Evolutionary conservation across 2,113 vertebrate genomes (phyloP).

Genomic region (Hyla sarda): DNA sequence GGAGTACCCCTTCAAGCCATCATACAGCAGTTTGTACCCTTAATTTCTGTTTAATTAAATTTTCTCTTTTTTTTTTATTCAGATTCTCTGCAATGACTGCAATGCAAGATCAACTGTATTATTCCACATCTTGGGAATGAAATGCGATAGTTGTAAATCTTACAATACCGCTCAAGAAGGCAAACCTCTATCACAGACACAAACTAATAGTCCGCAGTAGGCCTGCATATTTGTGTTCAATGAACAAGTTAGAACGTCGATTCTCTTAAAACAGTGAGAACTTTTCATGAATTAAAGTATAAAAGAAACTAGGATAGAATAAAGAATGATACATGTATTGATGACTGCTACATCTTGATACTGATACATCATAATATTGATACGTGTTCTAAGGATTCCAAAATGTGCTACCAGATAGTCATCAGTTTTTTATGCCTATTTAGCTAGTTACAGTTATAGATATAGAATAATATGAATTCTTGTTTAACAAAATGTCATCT

Average conservation of each 20-base stretch:
- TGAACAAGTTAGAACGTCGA: neutral
- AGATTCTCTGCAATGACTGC: conserved; percentile 97
- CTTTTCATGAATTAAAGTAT: neutral
- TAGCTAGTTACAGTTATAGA: neutral
- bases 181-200: conserved; percentile 57
- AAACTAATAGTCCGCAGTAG: neutral
- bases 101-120: conserved; percentile 82
- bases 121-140: conserved; percentile 94
- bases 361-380: too few species aligned
- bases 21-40: too few species aligned
- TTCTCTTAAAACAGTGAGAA: neutral
- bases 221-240: neutral
- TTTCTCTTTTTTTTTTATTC: neutral
- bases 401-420: neutral
- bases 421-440: neutral
- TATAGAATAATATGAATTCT: neutral
- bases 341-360: neutral
- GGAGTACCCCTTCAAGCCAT: too few species aligned
- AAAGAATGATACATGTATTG: neutral
- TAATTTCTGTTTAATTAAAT: neutral
- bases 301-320: neutral
- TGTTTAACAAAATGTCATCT: neutral
- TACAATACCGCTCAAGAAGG: conserved; percentile 92
- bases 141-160: conserved; percentile 87
- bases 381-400: too few species aligned